Conservation (phyloP, 2,113 vertebrate species). For the Irena cyanogastra region DNA sequence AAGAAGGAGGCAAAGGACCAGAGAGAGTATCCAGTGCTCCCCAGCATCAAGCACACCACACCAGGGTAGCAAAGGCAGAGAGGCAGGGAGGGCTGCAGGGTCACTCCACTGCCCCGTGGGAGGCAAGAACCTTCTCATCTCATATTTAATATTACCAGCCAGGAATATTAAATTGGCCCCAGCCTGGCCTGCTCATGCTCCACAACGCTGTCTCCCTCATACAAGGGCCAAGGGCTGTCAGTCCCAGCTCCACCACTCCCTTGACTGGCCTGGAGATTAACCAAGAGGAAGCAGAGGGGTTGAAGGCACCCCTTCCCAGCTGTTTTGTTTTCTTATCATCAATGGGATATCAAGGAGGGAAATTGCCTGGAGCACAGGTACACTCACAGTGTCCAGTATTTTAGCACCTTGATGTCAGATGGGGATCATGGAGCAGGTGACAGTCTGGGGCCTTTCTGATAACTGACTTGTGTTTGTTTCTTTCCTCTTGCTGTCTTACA, state of each 20-base stretch:
- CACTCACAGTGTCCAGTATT: neutral
- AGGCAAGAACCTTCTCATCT: neutral
- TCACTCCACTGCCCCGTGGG: neutral
- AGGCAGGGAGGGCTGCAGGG: neutral
- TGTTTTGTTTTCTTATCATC: neutral
- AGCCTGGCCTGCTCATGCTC: neutral
- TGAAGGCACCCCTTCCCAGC: neutral
- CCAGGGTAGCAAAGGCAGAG: neutral
- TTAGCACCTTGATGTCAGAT: neutral
- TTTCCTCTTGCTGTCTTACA: neutral
- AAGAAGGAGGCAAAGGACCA: neutral
- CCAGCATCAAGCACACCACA: neutral
- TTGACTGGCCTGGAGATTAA: neutral
- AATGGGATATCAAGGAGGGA: neutral
- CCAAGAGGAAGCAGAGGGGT: neutral
- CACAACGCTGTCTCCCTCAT: accelerated
- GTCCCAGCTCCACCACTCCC: neutral
- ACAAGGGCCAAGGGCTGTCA: neutral
- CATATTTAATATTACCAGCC: too few species aligned
- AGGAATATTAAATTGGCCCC: too few species aligned
- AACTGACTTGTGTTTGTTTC: neutral
- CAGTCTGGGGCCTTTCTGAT: neutral
- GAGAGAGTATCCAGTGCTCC: neutral
- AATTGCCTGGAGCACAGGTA: neutral
- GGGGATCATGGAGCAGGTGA: neutral